phyloP scores from a whole-genome alignment of 1,140 invertebrate species.

The Aphelenchoides avenae region DNA sequence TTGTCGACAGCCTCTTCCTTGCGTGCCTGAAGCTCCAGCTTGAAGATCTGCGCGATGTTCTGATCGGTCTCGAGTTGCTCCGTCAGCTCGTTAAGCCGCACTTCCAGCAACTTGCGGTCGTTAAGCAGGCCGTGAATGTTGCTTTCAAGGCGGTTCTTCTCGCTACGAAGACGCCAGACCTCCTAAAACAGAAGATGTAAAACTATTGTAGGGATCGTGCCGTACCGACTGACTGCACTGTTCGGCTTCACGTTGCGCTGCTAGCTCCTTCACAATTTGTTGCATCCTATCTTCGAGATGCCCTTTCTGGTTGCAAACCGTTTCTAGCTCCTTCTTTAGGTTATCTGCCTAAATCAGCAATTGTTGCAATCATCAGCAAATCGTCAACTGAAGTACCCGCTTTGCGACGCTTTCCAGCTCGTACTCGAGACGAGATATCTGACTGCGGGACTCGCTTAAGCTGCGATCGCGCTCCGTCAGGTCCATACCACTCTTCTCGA shows the following conservation, averaged over 20 bases:
- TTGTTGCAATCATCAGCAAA: too few relatives aligned
- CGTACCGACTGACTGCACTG: too few relatives aligned
- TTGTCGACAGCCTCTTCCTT: slow-evolving; percentile 17
- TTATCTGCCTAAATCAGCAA: slow-evolving; percentile 11
- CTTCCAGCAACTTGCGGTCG: slow-evolving; percentile 18
- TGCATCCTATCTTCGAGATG: too few relatives aligned
- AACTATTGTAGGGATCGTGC: too few relatives aligned
- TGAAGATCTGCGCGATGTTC: slow-evolving; percentile 29
- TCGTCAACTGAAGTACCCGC: too few relatives aligned
- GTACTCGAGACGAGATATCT: neutral
- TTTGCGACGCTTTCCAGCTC: slow-evolving; percentile 2
- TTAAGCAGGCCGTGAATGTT: slow-evolving; percentile 22
- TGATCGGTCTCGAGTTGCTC: slow-evolving; percentile 19
- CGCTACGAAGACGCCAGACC: slow-evolving; percentile 15
- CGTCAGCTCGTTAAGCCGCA: slow-evolving; percentile 13
- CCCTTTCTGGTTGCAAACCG: too few relatives aligned
- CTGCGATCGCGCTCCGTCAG: neutral
- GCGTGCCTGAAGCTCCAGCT: slow-evolving; percentile 28
- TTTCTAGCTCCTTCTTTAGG: slow-evolving; percentile 10
- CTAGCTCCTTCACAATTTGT: too few relatives aligned
- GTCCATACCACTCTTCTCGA: too few relatives aligned
- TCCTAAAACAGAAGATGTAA: neutral
- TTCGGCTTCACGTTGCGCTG: too few relatives aligned
- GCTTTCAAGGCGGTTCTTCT: slow-evolving; percentile 22
- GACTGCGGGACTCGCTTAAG: neutral